Evolutionary conservation across 2,888 invertebrate genomes (phyloP).

Genomic region (Cetonia aurata): DNA sequence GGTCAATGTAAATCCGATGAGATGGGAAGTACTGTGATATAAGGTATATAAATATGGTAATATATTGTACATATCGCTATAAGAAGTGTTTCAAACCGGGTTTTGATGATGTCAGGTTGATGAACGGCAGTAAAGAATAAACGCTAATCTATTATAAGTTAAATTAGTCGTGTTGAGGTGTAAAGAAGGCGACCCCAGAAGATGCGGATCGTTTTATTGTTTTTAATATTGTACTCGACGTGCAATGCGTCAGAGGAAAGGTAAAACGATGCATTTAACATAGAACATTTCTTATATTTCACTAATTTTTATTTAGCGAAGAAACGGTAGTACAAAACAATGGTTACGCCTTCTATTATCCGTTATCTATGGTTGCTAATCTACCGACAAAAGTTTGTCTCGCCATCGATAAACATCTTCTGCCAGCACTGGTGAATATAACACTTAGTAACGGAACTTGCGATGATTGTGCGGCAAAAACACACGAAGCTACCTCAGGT

Average conservation of each 20-base stretch:
- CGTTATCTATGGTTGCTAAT: not conserved
- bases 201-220: slow-evolving; percentile 5
- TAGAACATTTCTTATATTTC: not conserved
- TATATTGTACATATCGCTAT: no score
- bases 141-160: no score
- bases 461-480: not conserved
- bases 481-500: slow-evolving; percentile 1
- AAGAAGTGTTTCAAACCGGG: not conserved
- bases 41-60: slow-evolving; percentile 4
- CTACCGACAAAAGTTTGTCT: slow-evolving; percentile 12
- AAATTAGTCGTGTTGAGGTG: no score
- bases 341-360: slow-evolving; percentile 17
- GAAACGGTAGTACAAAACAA: not conserved
- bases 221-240: not conserved
- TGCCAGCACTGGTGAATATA: slow-evolving; percentile 11
- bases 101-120: not conserved
- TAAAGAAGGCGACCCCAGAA: not conserved
- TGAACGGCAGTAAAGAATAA: no score
- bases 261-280: not conserved
- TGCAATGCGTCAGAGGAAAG: slow-evolving; percentile 1
- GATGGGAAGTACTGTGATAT: slow-evolving; percentile 13
- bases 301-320: not conserved
- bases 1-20: slow-evolving; percentile 21
- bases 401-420: slow-evolving; percentile 3
- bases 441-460: not conserved